A percentile compares a stretch with the other conserved stretches of the same genome.
Evolutionary conservation across 1,140 invertebrate genomes (phyloP).

Genomic region (Drosophila nasuta): DNA sequence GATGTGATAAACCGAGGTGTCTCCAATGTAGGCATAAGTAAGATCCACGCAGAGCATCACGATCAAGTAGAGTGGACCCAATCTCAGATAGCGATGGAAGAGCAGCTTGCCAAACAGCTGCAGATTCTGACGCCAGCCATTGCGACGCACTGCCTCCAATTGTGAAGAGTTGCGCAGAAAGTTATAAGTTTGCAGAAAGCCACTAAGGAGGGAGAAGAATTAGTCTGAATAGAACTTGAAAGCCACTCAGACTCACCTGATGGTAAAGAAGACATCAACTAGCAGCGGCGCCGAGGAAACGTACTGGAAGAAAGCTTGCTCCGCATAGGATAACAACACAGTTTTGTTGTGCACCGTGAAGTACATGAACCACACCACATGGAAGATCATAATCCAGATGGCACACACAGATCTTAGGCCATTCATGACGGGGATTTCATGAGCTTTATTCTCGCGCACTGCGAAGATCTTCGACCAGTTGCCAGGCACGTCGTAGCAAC

Average conservation of each 20-base stretch:
- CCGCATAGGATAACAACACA: conserved; percentile 78
- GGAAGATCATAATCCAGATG: conserved; percentile 83
- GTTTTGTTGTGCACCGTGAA: conserved; percentile 82
- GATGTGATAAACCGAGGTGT: conserved; percentile 85
- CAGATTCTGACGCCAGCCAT: conserved; percentile 62
- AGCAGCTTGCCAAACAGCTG: conserved; percentile 75
- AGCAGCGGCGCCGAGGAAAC: conserved; percentile 80
- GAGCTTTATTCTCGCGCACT: conserved; percentile 42
- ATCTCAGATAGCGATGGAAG: conserved; percentile 77
- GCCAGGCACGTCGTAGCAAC: conserved; percentile 75
- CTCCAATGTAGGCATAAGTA: conserved; percentile 85
- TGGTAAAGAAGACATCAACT: conserved; percentile 84
- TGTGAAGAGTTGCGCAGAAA: conserved; percentile 73
- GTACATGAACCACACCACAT: conserved; percentile 84
- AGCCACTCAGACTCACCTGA: conserved; percentile 60
- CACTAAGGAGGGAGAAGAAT: conserved; percentile 46
- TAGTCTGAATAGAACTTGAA: no score
- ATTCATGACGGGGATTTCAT: conserved; percentile 80
- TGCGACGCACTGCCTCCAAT: conserved; percentile 67
- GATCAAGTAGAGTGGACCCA: conserved; percentile 87
- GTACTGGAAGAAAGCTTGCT: conserved; percentile 79
- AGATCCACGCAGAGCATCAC: conserved; percentile 86
- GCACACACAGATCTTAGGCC: conserved; percentile 80
- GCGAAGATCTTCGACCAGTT: conserved; percentile 77
- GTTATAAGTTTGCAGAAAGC: conserved; percentile 81